Conservation (phyloP, 1,140 invertebrate species). For the Pararge aegeria region DNA sequence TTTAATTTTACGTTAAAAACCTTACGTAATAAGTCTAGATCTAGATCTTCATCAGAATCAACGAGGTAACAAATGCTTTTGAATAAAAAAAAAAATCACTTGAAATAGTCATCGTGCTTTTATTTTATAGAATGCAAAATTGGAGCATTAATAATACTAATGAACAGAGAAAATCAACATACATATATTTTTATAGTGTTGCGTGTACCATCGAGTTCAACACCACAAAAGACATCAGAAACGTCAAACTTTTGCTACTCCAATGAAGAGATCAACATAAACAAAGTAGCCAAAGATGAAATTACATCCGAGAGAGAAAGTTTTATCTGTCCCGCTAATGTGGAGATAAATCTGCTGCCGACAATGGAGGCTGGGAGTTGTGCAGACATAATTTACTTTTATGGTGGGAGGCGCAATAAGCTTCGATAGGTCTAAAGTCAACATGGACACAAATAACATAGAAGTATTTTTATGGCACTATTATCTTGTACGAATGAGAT, state of each 20-base stretch:
- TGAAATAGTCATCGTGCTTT: no score
- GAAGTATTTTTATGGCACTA: slow-evolving; percentile 3
- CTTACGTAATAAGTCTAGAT: no score
- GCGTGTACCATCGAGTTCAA: no score
- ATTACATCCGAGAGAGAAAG: slow-evolving; percentile 14
- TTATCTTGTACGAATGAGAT: background rate
- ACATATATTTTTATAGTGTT: no score
- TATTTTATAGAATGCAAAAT: no score
- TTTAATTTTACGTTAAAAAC: no score
- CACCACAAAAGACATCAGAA: background rate
- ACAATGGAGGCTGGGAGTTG: slow-evolving; percentile 22
- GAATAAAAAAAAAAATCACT: no score
- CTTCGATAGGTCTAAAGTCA: slow-evolving; percentile 26
- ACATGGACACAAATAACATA: slow-evolving; percentile 22
- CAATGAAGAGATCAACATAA: background rate
- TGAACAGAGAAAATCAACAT: no score
- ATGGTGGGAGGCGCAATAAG: slow-evolving; percentile 24
- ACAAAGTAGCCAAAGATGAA: slow-evolving; percentile 19
- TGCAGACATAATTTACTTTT: slow-evolving; percentile 24
- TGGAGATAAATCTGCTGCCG: slow-evolving; percentile 25
- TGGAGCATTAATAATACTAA: no score
- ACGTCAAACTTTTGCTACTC: background rate
- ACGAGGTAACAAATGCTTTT: no score
- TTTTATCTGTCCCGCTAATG: slow-evolving; percentile 24
- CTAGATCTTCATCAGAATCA: no score